These are phyloP conservation scores for Etheostoma perlongum DNA, from an alignment of 2,797 vertebrate genomes.

Conservation along the genomic window DNA sequence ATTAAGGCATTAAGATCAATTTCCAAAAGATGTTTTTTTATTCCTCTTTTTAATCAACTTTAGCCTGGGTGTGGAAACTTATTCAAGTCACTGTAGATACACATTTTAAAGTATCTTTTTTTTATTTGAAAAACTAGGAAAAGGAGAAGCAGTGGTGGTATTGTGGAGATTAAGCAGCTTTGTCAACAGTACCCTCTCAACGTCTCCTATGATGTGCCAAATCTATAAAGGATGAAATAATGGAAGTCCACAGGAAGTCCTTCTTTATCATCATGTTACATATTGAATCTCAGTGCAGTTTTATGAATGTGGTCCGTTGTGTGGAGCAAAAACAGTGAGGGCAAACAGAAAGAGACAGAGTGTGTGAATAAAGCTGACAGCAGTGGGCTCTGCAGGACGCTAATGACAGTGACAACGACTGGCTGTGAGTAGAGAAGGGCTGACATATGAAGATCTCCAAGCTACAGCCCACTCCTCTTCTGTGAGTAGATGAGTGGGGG, in stretches of 20 bases:
- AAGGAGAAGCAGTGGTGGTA: not conserved
- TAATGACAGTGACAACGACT: conserved; percentile 50
- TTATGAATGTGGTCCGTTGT: conserved; percentile 10
- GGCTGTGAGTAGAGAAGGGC: conserved; percentile 11
- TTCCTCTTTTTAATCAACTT: too few species aligned
- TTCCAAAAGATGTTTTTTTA: too few species aligned
- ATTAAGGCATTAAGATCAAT: too few species aligned
- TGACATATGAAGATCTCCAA: conserved; percentile 25
- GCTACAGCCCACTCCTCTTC: conserved; percentile 17
- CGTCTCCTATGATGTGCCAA: not conserved
- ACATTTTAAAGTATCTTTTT: not conserved
- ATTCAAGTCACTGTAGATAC: not conserved
- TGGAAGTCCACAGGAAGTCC: not conserved
- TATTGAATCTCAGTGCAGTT: not conserved
- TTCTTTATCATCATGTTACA: not conserved
- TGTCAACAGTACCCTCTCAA: not conserved
- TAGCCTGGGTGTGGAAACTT: too few species aligned
- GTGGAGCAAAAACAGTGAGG: not conserved
- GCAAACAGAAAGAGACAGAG: conserved; percentile 1
- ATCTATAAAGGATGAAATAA: not conserved
- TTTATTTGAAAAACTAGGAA: not conserved
- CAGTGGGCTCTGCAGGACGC: conserved; percentile 43
- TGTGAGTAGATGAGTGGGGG: conserved; percentile 27
- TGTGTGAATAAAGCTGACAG: conserved; percentile 33
- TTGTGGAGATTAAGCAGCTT: not conserved